Base-by-base conservation (phyloP, 2,888 invertebrate genomes). In the Pseudococcus jackbeardsleyi region DNA sequence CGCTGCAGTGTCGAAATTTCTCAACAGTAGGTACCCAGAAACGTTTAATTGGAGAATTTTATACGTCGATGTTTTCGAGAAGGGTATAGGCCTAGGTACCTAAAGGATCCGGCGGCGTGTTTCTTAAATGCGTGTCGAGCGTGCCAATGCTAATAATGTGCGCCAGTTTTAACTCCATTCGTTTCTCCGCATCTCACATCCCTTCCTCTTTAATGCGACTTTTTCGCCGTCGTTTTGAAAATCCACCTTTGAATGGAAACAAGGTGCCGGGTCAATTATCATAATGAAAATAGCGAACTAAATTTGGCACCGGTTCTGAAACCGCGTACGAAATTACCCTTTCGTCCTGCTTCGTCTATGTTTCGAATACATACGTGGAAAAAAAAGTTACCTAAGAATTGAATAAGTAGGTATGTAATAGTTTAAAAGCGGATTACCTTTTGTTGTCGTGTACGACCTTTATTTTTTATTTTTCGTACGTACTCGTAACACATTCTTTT, bases 41-140 rank as follows among this genome's bases (percentile, higher is more conserved):
- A 72, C 68, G 33, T 72, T 64, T 64, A 72, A 72, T 72, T 72
- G 26, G 68, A 33, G 68, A 72, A 72, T 72, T 72, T 72, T 33
- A 22, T 33, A 33, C 26, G 26, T 33, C 26, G 15, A 26, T 59
- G 8, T 0, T 59, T 59, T 19, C 17, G 19, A 33, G 26, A 33
- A 33, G 26, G 26, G 26, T 33, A n/a, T n/a, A 33, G 26, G 26
- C 26, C 26, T 33, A 33, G 26, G 26, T 33, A 33, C 26, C 26
- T 33, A 33, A 59, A 59, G 59, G 59, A 59, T 59, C 11, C 19
- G 19, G 19, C 59, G 19, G n/a, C 59, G 59, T 33, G 15, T n/a
- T 72, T 26, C 68, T 72, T 72, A 33, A 72, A 72, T 72, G 68
- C 68, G 68, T 72, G 33, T 72, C 22, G 33, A 72, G 15, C 33